Percentiles rank a stretch among this genome's conserved stretches.
Evolutionary conservation across 2,113 vertebrate genomes (phyloP).

Genomic region (Oreochromis spilurus): DNA sequence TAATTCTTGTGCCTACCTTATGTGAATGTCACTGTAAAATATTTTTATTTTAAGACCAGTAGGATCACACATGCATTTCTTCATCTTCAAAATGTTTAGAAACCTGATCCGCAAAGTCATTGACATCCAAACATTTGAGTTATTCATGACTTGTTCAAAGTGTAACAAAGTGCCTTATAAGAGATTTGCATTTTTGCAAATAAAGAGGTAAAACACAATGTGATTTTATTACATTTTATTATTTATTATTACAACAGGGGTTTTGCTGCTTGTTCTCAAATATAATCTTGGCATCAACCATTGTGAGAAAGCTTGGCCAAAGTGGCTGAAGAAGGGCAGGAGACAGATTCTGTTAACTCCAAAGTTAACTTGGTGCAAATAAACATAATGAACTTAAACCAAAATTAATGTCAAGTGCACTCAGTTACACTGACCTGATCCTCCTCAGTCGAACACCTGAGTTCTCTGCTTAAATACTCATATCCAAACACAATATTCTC

Average conservation of each 20-base stretch:
- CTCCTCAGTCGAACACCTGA: neutral
- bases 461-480: neutral
- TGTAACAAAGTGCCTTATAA: neutral
- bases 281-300: neutral
- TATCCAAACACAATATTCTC: neutral
- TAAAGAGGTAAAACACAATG: neutral
- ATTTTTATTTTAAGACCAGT: neutral
- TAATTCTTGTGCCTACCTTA: neutral
- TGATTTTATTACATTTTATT: neutral
- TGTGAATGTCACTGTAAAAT: neutral
- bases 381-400: neutral
- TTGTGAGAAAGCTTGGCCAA: neutral
- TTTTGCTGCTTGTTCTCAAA: neutral
- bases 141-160: neutral
- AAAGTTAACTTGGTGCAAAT: neutral
- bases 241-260: neutral
- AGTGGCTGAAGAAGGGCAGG: neutral
- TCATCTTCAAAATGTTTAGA: neutral
- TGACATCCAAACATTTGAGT: neutral
- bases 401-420: neutral
- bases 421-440: neutral
- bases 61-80: neutral
- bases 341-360: neutral
- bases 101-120: neutral
- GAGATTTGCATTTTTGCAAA: neutral